A percentile compares a stretch with the other conserved stretches of the same genome.
phyloP scores from a whole-genome alignment of 2,888 invertebrate species.

The Diarsia mendica region DNA sequence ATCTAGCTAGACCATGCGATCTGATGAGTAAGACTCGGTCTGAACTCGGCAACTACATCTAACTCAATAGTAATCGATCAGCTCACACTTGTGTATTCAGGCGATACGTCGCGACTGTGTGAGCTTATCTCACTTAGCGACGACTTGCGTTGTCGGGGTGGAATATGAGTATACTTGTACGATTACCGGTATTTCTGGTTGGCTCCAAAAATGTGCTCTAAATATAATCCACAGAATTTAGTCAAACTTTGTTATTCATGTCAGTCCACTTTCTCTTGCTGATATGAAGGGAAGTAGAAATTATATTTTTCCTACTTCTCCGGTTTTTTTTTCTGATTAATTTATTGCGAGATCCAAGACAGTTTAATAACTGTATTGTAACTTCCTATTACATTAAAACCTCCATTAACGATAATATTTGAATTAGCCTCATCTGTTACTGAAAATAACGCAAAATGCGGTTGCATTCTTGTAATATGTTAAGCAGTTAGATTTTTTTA shows the following conservation, averaged over 20 bases:
- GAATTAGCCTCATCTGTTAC: no score
- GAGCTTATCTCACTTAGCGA: constrained; percentile 17
- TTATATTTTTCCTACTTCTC: no score
- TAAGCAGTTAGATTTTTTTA: not conserved
- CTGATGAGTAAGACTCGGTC: not conserved
- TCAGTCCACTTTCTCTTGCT: no score
- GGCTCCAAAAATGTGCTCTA: not conserved
- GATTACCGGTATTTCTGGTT: not conserved
- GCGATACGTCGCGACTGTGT: not conserved
- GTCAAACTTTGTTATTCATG: constrained; percentile 8
- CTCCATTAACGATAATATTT: no score
- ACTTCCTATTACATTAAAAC: no score
- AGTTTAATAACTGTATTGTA: no score
- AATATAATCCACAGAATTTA: not conserved
- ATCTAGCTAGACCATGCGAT: not conserved
- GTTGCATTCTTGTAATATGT: no score
- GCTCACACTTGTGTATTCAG: not conserved
- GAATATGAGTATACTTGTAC: not conserved
- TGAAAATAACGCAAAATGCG: no score
- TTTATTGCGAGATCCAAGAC: no score
- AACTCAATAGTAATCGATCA: not conserved
- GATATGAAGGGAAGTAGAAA: no score
- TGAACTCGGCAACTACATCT: not conserved
- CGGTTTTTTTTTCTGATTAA: no score
- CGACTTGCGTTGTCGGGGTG: not conserved